phyloP scores from a whole-genome alignment of 1,140 invertebrate genomes.

The Helicoverpa armigera region DNA sequence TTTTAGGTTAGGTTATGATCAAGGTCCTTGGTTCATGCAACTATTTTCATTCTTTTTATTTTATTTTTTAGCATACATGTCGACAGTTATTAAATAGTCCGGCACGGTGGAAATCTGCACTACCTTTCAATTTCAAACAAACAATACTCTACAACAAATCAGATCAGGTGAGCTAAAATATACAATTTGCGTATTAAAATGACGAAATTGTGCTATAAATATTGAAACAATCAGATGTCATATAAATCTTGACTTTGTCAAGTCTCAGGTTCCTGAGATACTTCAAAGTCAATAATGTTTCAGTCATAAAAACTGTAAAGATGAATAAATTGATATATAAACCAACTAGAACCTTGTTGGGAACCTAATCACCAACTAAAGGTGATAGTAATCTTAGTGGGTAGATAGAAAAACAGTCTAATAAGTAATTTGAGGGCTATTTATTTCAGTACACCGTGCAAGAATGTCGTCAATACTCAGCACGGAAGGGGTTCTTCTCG shows the following conservation, averaged over 20 bases:
- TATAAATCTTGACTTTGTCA: neutral
- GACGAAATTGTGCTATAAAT: neutral
- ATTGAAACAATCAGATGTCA: neutral
- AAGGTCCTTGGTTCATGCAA: slow-evolving; percentile 57
- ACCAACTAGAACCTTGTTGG: slow-evolving; percentile 1
- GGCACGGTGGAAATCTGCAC: slow-evolving; percentile 78
- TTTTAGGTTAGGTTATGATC: slow-evolving; percentile 71
- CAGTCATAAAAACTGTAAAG: slow-evolving; percentile 5
- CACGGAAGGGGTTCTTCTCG: slow-evolving; percentile 91
- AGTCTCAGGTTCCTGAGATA: neutral
- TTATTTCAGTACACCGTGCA: slow-evolving; percentile 64
- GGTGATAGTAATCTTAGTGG: neutral
- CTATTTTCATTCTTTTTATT: slow-evolving; percentile 51
- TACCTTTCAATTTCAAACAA: slow-evolving; percentile 73
- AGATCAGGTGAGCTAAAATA: slow-evolving; percentile 69
- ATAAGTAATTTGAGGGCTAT: neutral
- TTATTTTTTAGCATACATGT: slow-evolving; percentile 79
- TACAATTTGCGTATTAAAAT: neutral
- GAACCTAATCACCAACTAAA: neutral
- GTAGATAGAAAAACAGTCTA: too few relatives aligned
- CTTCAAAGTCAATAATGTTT: slow-evolving; percentile 2
- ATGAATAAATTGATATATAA: neutral
- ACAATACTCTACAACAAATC: slow-evolving; percentile 66
- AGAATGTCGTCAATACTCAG: slow-evolving; percentile 81
- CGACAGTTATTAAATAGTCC: slow-evolving; percentile 78